Conservation (phyloP, 2,113 vertebrate species). For the Rhea americana region DNA sequence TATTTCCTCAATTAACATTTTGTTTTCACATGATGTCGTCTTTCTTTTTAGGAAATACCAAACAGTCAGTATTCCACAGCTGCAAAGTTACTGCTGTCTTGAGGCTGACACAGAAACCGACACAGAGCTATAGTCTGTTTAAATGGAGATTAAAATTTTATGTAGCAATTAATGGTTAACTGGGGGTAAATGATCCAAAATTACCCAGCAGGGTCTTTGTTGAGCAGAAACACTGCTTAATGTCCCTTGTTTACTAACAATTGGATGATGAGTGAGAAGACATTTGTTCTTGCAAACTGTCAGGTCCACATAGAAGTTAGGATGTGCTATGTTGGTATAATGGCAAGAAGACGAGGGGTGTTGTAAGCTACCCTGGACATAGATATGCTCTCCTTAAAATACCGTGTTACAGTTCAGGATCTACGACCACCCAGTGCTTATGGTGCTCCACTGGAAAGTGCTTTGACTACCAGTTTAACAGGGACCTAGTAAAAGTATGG, state of each 20-base stretch:
- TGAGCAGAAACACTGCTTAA: constrained; percentile 53
- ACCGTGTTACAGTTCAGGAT: neutral
- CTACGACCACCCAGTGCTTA: neutral
- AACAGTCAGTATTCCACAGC: constrained; percentile 36
- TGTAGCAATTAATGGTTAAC: constrained; percentile 72
- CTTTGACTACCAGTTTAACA: neutral
- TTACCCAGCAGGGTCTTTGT: constrained; percentile 59
- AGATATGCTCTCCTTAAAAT: neutral
- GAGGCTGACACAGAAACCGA: constrained; percentile 52
- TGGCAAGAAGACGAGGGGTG: neutral
- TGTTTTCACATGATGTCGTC: neutral
- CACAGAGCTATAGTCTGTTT: constrained; percentile 52
- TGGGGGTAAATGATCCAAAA: constrained; percentile 65
- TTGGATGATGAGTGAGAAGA: constrained; percentile 33
- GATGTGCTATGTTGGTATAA: neutral
- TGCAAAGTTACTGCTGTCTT: constrained; percentile 65
- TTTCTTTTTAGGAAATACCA: neutral
- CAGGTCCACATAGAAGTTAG: neutral
- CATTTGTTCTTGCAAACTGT: neutral
- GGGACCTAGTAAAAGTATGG: neutral
- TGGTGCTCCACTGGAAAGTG: neutral
- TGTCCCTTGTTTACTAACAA: constrained; percentile 54
- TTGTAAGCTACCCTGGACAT: neutral
- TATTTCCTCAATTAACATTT: neutral
- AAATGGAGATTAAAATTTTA: constrained; percentile 72